Percentiles rank a stretch among this genome's conserved stretches.
Conservation (phyloP, 2,797 vertebrate species). For the Rhinella marina region DNA sequence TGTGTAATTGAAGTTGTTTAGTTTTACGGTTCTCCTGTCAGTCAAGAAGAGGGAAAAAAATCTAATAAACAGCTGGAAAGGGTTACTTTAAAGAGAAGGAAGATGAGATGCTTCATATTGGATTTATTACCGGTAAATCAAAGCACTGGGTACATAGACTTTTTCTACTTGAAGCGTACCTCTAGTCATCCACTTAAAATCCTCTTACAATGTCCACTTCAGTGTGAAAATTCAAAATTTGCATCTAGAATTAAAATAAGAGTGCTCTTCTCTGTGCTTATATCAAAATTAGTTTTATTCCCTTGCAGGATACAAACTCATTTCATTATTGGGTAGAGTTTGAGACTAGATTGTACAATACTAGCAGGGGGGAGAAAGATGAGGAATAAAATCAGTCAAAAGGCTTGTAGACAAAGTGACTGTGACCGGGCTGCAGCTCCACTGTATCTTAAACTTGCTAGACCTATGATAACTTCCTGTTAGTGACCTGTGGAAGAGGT, state of each 20-base stretch:
- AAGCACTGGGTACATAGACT: neutral
- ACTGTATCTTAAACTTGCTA: too few species aligned
- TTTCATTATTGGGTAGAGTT: neutral
- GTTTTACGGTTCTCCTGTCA: slow-evolving; percentile 52
- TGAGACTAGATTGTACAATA: neutral
- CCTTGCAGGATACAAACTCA: neutral
- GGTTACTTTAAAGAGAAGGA: slow-evolving; percentile 29
- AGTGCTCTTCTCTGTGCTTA: neutral
- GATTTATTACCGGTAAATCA: slow-evolving; percentile 31
- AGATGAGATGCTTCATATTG: slow-evolving; percentile 23
- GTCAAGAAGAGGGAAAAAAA: slow-evolving; percentile 35
- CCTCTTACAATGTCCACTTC: neutral
- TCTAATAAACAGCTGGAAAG: slow-evolving; percentile 27
- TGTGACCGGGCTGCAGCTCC: too few species aligned
- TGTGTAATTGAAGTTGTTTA: slow-evolving; percentile 50
- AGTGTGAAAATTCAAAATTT: neutral
- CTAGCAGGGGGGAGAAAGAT: too few species aligned
- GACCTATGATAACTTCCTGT: too few species aligned
- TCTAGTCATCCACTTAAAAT: neutral
- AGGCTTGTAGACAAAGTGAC: too few species aligned
- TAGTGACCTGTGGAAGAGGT: too few species aligned
- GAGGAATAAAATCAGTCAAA: too few species aligned
- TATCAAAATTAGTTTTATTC: neutral
- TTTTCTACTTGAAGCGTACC: neutral
- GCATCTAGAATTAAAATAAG: neutral